Percentiles rank a stretch among this genome's conserved stretches.
These are phyloP conservation scores for Mormyrus hasselquistii DNA, from an alignment of 2,797 vertebrate genomes.

Conservation along the genomic window DNA sequence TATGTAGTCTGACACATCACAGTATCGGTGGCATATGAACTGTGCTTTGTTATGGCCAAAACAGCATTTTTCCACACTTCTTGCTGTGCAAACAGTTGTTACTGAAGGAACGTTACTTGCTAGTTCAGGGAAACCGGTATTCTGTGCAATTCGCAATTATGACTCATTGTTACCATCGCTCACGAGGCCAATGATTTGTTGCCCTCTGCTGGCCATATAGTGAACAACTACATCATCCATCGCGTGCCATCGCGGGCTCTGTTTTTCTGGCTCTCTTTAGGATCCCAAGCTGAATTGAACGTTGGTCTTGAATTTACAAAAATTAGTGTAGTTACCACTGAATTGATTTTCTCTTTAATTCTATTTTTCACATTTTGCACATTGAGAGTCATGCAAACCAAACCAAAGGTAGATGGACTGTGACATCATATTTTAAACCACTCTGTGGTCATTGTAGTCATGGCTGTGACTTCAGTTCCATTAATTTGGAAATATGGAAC, in stretches of 20 bases:
- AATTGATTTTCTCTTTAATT: neutral
- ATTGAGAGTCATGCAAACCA: neutral
- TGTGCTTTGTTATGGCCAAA: neutral
- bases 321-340: neutral
- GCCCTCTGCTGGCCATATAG: constrained; percentile 41
- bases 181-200: constrained; percentile 46
- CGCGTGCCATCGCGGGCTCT: neutral
- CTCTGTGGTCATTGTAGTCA: neutral
- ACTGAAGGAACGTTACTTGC: neutral
- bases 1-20: neutral
- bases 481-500: neutral
- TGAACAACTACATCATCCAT: constrained; percentile 22
- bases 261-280: neutral
- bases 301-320: constrained; percentile 14
- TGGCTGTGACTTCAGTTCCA: neutral
- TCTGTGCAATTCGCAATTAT: constrained; percentile 8
- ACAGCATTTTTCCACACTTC: neutral
- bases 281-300: neutral
- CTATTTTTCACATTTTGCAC: neutral
- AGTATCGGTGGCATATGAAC: neutral
- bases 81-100: neutral
- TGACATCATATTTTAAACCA: neutral
- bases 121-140: neutral
- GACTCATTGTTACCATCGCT: constrained; percentile 37
- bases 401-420: neutral